phyloP scores from a whole-genome alignment of 2,113 vertebrate species.

The Syrrhaptes paradoxus region DNA sequence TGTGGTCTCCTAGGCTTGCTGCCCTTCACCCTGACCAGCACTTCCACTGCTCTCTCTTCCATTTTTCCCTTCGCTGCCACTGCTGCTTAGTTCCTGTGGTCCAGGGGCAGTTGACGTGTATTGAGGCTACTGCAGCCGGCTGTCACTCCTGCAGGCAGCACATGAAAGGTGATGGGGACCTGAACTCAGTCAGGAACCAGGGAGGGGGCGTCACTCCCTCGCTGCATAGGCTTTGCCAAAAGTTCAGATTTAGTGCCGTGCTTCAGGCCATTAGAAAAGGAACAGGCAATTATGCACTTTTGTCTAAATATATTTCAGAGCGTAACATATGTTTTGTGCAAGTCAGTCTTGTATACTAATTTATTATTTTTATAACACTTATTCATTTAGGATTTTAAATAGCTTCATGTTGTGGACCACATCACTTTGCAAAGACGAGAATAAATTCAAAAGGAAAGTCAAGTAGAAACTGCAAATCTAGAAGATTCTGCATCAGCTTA shows the following conservation, averaged over 20 bases:
- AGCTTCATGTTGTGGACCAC: conserved; percentile 29
- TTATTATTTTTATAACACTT: conserved; percentile 66
- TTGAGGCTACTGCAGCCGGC: neutral
- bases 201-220: rapidly evolving
- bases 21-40: neutral
- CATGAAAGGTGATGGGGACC: neutral
- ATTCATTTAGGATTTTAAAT: conserved; percentile 61
- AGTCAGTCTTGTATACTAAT: conserved; percentile 48
- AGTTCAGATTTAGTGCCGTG: conserved; percentile 17
- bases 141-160: neutral
- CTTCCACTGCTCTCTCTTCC: neutral
- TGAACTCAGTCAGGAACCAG: neutral
- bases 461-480: conserved; percentile 21
- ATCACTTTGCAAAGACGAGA: conserved; percentile 1
- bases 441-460: conserved; percentile 41
- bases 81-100: neutral
- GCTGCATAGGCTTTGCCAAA: neutral
- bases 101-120: neutral
- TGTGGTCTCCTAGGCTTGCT: neutral
- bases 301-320: conserved; percentile 23
- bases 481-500: conserved; percentile 38
- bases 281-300: conserved; percentile 28
- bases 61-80: neutral
- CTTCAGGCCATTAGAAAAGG: conserved; percentile 56
- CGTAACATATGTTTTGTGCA: conserved; percentile 53